Percentiles rank a stretch among this genome's conserved stretches.
phyloP scores from a whole-genome alignment of 2,888 invertebrate species.

The Nesidiocoris tenuis region DNA sequence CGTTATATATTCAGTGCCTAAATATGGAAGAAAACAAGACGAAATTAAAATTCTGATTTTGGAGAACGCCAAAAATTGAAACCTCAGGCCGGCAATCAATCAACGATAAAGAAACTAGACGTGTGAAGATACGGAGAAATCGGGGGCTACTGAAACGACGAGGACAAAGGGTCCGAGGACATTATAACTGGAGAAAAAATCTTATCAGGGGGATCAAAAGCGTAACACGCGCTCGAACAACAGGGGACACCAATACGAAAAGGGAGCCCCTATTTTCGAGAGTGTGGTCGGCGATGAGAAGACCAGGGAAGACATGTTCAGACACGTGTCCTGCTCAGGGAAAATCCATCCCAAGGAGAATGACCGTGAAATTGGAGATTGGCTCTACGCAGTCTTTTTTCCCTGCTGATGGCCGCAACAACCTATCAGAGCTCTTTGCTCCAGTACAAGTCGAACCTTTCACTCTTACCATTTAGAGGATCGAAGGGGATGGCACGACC shows the following conservation, averaged over 20 bases:
- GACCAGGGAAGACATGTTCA: slow-evolving; percentile 15
- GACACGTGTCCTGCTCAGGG: slow-evolving; percentile 28
- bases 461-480: background rate
- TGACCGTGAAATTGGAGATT: slow-evolving; percentile 39
- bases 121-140: too few species aligned
- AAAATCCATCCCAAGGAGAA: slow-evolving; percentile 36
- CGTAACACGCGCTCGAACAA: background rate
- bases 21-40: too few species aligned
- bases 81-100: too few species aligned
- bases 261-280: background rate
- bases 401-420: background rate
- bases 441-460: background rate
- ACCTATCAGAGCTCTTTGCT: background rate
- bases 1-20: too few species aligned
- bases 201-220: background rate
- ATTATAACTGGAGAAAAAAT: background rate
- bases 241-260: background rate
- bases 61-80: too few species aligned
- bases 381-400: slow-evolving; percentile 1
- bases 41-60: too few species aligned
- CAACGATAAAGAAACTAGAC: too few species aligned
- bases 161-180: too few species aligned
- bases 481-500: background rate
- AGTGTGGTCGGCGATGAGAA: slow-evolving; percentile 7
- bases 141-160: too few species aligned